These are phyloP conservation scores for Scophthalmus maximus DNA, from an alignment of 2,113 vertebrate genomes.

Conservation along the genomic window DNA sequence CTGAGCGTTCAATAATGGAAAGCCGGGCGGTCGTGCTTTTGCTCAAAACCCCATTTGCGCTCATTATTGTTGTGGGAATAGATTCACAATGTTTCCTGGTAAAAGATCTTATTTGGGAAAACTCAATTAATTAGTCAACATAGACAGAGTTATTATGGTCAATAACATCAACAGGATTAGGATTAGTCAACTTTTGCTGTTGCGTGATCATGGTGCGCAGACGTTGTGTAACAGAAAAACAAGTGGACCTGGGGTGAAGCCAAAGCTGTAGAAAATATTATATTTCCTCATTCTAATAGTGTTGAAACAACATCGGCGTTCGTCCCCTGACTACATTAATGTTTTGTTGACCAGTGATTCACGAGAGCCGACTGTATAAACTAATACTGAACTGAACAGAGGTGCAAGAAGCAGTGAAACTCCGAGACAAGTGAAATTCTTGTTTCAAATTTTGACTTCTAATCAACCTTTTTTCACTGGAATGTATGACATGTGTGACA, in stretches of 20 bases:
- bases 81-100: not conserved
- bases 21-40: not conserved
- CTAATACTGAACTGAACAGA: not conserved
- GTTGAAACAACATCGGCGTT: not conserved
- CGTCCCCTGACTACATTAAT: slow-evolving; percentile 6
- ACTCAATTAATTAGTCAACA: slow-evolving; percentile 31
- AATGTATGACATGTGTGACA: not conserved
- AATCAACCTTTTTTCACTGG: not conserved
- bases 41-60: too few relatives aligned
- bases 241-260: not conserved
- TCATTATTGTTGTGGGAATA: not conserved
- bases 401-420: not conserved
- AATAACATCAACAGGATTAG: too few relatives aligned
- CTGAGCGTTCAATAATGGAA: not conserved
- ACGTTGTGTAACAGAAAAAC: not conserved
- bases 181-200: too few relatives aligned
- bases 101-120: slow-evolving; percentile 21
- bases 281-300: not conserved
- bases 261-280: not conserved
- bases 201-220: too few relatives aligned
- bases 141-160: not conserved
- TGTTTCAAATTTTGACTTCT: not conserved
- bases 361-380: too few relatives aligned
- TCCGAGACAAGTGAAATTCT: not conserved
- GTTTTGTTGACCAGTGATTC: slow-evolving; percentile 16